A percentile compares a stretch with the other conserved stretches of the same genome.
These are phyloP conservation scores for Alloscopus bannaensis DNA, from an alignment of 2,888 invertebrate species.

Conservation along the genomic window DNA sequence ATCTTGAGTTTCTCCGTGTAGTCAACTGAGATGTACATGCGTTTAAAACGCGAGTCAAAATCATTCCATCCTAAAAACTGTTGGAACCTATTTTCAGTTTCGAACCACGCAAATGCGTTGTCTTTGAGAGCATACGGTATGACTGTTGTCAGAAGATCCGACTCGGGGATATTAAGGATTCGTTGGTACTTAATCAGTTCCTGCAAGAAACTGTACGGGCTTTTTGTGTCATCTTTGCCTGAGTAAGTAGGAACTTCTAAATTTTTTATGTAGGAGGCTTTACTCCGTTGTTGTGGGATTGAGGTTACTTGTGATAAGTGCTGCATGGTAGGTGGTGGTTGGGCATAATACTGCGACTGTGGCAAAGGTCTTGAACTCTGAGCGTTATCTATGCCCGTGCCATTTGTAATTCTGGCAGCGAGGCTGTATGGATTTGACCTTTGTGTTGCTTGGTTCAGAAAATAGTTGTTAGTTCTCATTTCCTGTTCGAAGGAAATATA, in stretches of 20 bases:
- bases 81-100: background rate
- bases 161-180: background rate
- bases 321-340: too few relatives aligned
- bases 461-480: too few relatives aligned
- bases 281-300: too few relatives aligned
- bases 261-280: constrained; percentile 6
- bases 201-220: constrained; percentile 24
- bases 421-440: too few relatives aligned
- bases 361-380: too few relatives aligned
- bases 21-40: background rate
- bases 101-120: constrained; percentile 17
- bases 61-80: background rate
- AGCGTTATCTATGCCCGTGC: too few relatives aligned
- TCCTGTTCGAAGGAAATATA: too few relatives aligned
- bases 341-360: too few relatives aligned
- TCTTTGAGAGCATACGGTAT: constrained; percentile 1
- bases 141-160: background rate
- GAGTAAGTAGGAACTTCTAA: constrained; percentile 12
- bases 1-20: constrained; percentile 4
- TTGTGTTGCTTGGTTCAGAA: too few relatives aligned
- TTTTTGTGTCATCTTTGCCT: background rate
- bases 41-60: constrained; percentile 1
- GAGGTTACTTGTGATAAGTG: too few relatives aligned
- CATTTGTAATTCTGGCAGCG: too few relatives aligned
- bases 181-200: constrained; percentile 16